A percentile compares a stretch with the other conserved stretches of the same genome.
phyloP scores from a whole-genome alignment of 2,888 invertebrate species.

The Zaprionus obscuricornis region DNA sequence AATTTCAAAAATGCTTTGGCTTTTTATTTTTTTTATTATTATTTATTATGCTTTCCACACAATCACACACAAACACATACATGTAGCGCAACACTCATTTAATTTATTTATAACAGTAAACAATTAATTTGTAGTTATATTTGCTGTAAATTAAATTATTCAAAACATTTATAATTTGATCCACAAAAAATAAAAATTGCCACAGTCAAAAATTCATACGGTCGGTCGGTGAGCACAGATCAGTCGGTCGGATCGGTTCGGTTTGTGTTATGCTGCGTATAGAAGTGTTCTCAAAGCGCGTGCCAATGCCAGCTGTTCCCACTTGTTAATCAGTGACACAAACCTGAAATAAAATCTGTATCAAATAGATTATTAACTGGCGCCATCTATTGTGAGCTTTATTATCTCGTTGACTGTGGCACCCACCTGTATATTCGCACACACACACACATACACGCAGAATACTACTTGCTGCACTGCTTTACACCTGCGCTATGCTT shows the following conservation, averaged over 20 bases:
- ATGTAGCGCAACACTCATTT: not conserved
- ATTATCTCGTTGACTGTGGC: slow-evolving; percentile 16
- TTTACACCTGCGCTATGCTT: slow-evolving; percentile 31
- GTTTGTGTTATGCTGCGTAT: too few species aligned
- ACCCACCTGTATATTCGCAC: slow-evolving; percentile 1
- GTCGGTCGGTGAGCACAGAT: slow-evolving; percentile 12
- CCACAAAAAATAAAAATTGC: slow-evolving; percentile 50
- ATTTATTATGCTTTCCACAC: slow-evolving; percentile 7
- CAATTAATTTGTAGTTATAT: slow-evolving; percentile 50
- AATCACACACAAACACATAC: not conserved
- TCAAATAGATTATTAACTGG: slow-evolving; percentile 53
- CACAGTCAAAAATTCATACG: slow-evolving; percentile 43
- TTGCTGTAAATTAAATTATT: slow-evolving; percentile 16
- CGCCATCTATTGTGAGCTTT: slow-evolving; percentile 82
- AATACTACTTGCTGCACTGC: slow-evolving; percentile 29
- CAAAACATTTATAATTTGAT: slow-evolving; percentile 14
- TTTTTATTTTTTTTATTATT: slow-evolving; percentile 13
- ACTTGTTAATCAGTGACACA: slow-evolving; percentile 26
- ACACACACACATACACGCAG: slow-evolving; percentile 5
- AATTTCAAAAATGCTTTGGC: not conserved
- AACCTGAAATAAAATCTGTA: slow-evolving; percentile 26
- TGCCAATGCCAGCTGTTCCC: slow-evolving; percentile 49
- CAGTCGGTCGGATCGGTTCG: slow-evolving; percentile 10
- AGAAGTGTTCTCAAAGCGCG: slow-evolving; percentile 61
- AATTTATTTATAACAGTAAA: slow-evolving; percentile 61